A percentile compares a stretch with the other conserved stretches of the same genome.
These are phyloP conservation scores for Calameuta idolon DNA, from an alignment of 2,888 invertebrate genomes.

Conservation along the genomic window DNA sequence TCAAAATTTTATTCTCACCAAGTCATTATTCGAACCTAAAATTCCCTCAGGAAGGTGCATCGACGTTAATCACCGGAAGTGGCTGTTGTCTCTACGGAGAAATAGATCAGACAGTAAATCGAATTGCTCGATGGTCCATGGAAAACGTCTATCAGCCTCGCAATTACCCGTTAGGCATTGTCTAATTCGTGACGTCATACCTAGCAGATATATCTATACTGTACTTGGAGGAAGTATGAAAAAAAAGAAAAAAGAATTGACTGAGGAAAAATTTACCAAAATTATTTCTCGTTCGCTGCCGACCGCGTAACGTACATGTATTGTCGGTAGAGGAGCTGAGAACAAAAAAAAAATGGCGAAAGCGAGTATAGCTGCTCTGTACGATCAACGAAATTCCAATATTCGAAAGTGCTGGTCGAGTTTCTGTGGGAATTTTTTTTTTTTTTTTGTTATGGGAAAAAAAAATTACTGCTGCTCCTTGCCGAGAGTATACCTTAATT, in stretches of 20 bases:
- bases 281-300: not conserved
- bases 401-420: not conserved
- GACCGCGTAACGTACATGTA: not conserved
- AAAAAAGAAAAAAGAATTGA: not conserved
- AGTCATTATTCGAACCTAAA: not conserved
- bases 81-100: constrained; percentile 22
- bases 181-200: not conserved
- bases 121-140: not conserved
- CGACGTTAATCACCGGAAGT: constrained; percentile 20
- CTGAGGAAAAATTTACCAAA: not conserved
- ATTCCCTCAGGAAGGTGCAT: not conserved
- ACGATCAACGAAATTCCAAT: not conserved
- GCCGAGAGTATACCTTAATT: not conserved
- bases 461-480: not conserved
- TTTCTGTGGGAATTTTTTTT: not conserved
- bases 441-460: not conserved
- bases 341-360: not conserved
- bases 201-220: not conserved
- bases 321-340: not conserved
- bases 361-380: not conserved
- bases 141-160: not conserved
- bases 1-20: too few relatives aligned
- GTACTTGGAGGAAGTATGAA: not conserved
- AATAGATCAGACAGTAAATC: constrained; percentile 18
- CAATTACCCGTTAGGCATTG: not conserved